Percentiles rank a stretch among this genome's conserved stretches.
Evolutionary conservation across 2,113 vertebrate species (phyloP).

Genomic region (Galeopterus variegatus): DNA sequence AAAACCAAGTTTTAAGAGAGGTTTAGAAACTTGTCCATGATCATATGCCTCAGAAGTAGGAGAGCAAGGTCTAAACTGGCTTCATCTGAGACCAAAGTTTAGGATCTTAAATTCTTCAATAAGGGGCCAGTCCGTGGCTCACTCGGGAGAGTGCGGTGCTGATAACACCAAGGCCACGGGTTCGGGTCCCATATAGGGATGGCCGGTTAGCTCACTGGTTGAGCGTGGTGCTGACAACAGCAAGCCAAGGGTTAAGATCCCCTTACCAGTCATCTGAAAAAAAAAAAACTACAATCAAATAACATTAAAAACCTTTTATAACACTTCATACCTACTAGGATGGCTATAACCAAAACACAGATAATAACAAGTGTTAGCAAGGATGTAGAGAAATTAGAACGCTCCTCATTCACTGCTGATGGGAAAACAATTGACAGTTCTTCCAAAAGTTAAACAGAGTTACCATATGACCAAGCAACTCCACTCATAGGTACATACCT

Average conservation of each 20-base stretch:
- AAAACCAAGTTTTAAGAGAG: background rate
- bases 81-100: background rate
- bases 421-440: conserved; percentile 2
- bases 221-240: no score
- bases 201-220: no score
- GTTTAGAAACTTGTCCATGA: background rate
- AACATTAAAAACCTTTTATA: background rate
- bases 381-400: background rate
- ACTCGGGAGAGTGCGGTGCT: no score
- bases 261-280: no score
- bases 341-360: background rate
- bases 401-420: background rate
- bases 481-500: background rate
- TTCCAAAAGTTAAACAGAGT: background rate
- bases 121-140: no score
- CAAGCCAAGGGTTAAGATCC: no score
- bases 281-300: background rate
- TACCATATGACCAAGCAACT: background rate
- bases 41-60: background rate
- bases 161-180: no score
- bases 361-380: background rate
- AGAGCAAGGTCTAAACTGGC: background rate
- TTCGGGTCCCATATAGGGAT: no score
- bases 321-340: background rate
- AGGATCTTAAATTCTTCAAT: background rate